phyloP scores from a whole-genome alignment of 2,797 vertebrate species.

The Hydrophis major region DNA sequence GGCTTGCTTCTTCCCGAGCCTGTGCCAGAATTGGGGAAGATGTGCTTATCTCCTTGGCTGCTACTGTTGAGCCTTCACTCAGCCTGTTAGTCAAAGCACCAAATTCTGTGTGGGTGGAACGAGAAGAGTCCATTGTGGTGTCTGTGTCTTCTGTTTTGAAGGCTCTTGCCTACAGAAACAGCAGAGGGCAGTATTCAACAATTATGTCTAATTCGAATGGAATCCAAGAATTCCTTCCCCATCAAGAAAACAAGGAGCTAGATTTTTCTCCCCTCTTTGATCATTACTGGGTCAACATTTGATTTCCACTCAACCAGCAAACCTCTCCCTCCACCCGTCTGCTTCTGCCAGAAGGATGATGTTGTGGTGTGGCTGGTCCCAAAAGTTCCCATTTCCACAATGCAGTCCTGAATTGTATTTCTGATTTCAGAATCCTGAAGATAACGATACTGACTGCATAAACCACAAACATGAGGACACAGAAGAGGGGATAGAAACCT shows the following conservation, averaged over 20 bases:
- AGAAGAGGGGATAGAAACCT: not conserved
- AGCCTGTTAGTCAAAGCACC: constrained; percentile 60
- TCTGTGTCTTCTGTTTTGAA: constrained; percentile 65
- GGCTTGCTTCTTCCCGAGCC: constrained; percentile 49
- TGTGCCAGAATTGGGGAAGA: constrained; percentile 44
- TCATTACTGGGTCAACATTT: not conserved
- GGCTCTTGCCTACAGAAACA: constrained; percentile 66
- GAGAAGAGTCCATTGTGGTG: constrained; percentile 77
- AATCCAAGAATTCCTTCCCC: not conserved
- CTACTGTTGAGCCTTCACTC: constrained; percentile 45
- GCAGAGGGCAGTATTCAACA: constrained; percentile 18
- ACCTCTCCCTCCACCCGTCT: not conserved
- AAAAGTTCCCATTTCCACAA: not conserved
- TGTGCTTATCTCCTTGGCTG: constrained; percentile 53
- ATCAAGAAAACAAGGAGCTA: not conserved
- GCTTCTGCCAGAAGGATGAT: not conserved
- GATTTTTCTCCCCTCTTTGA: not conserved
- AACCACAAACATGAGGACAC: not conserved
- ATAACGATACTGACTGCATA: not conserved
- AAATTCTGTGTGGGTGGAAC: constrained; percentile 80
- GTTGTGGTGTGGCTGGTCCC: not conserved
- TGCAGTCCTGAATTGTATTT: not conserved
- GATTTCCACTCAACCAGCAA: not conserved
- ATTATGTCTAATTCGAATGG: not conserved
- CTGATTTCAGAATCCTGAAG: not conserved